Base-by-base conservation (phyloP, 1,140 invertebrate genomes). In the Nasonia vitripennis region DNA sequence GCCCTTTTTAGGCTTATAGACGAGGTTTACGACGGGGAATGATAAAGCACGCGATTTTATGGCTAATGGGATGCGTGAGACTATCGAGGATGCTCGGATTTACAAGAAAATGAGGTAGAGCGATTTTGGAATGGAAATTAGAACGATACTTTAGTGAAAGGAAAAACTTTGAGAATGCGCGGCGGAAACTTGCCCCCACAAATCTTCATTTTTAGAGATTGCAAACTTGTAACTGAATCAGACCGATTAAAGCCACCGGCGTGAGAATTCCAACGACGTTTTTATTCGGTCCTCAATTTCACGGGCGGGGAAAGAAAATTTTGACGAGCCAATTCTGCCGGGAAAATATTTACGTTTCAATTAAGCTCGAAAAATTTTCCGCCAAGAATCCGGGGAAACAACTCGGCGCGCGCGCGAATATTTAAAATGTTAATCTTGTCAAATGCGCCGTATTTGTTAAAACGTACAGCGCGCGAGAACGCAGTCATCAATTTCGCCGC, bases 371-470 rank as follows among this genome's bases (percentile, higher is more conserved):
- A 6, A 62, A 62, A 2, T 20, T 62, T 62, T 62, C 17, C 17
- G 20, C 14, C 2, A n/a, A 62, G 6, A 62, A 62, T 62, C 55
- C 17, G 5, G 7, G 14, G 20, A 62, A 7, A n/a, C 55, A 62
- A 20, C 17, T 62, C 34, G 0, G 55, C 55, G 20, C 55, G 17
- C 5, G 5, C 0, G 51, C 12, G 51, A 55, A 20, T 55, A n/a
- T 62, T 62, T 62, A 62, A 62, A 62, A 62, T 62, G 55, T 83
- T 67, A 75, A 75, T 81, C 68, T 20, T 14, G 48, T 81, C 14
- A 73, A 73, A 71, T 51, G 37, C 2, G 34, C 41, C 55, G 55
- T n/a, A 81, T 81, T 81, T 14, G 79, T 73, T 51, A 71, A 81
- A 81, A 81, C 20, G 55, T 7, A 62, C 12, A 51, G 48, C 14